Percentiles rank a stretch among this genome's conserved stretches.
These are phyloP conservation scores for Acutogordius australiensis DNA, from an alignment of 2,888 invertebrate species.

Conservation along the genomic window DNA sequence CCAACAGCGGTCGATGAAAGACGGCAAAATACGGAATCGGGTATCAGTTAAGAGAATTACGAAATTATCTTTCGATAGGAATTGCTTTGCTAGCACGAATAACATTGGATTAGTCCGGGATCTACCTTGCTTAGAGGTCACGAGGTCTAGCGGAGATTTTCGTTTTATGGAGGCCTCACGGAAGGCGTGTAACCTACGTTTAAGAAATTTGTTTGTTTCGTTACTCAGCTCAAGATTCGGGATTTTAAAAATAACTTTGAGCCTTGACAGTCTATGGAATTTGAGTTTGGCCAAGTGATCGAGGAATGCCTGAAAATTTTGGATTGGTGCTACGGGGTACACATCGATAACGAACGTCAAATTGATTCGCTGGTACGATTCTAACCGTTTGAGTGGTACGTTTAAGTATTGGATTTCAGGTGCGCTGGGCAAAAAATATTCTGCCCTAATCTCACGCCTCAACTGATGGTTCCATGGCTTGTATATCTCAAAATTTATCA, in stretches of 20 bases:
- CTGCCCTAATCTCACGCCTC: background rate
- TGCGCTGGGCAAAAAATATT: background rate
- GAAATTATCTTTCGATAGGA: background rate
- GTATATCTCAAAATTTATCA: background rate
- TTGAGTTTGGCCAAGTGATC: background rate
- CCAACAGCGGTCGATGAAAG: background rate
- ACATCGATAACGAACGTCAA: background rate
- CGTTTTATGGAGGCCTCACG: background rate
- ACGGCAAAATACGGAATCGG: background rate
- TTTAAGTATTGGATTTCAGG: background rate
- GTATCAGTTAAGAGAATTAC: background rate
- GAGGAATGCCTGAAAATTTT: background rate
- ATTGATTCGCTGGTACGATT: background rate
- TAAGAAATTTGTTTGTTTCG: background rate
- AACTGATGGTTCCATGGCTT: background rate
- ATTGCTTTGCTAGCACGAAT: background rate
- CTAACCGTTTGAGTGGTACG: background rate
- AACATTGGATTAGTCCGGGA: background rate
- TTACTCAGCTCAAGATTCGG: background rate
- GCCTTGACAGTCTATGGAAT: background rate
- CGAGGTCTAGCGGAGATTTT: background rate
- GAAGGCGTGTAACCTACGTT: background rate
- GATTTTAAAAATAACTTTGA: background rate
- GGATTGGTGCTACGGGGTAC: background rate
- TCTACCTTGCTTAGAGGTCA: background rate